Conservation (phyloP, 1,140 invertebrate genomes). For the Drosophila eugracilis region DNA sequence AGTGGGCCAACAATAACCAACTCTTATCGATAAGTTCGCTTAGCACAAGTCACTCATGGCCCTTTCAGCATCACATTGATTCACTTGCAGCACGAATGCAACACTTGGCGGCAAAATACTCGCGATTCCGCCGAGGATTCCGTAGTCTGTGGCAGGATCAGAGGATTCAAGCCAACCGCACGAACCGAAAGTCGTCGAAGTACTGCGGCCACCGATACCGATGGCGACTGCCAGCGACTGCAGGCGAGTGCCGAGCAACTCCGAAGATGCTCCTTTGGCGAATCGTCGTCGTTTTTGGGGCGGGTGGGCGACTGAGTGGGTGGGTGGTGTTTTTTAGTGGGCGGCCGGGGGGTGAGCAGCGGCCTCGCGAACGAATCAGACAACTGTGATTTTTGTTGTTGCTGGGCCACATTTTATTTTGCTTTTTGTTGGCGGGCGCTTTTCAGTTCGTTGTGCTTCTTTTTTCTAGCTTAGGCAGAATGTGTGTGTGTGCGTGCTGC, state of each 20-base stretch:
- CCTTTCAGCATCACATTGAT: slow-evolving; percentile 18
- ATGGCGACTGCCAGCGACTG: slow-evolving; percentile 7
- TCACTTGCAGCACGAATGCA: slow-evolving; percentile 41
- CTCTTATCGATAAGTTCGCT: slow-evolving; percentile 1
- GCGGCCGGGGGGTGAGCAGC: slow-evolving; percentile 48
- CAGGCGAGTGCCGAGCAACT: slow-evolving; percentile 9
- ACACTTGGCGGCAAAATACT: slow-evolving; percentile 54
- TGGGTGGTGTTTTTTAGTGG: slow-evolving; percentile 35
- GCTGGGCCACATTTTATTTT: slow-evolving; percentile 75
- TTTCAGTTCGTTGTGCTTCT: slow-evolving; percentile 55
- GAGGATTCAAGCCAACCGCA: slow-evolving; percentile 53
- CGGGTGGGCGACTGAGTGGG: slow-evolving; percentile 8
- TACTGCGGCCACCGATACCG: slow-evolving; percentile 50
- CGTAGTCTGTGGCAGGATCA: slow-evolving; percentile 5
- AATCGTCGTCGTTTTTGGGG: slow-evolving; percentile 56
- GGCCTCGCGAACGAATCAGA: slow-evolving; percentile 83
- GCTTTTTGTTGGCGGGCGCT: slow-evolving; percentile 68
- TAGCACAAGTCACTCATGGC: slow-evolving; percentile 17
- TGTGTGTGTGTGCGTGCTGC: slow-evolving; percentile 47
- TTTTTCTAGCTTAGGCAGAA: slow-evolving; percentile 66
- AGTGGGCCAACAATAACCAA: background rate
- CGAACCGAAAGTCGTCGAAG: slow-evolving; percentile 68
- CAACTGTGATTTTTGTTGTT: slow-evolving; percentile 84
- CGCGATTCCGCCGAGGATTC: slow-evolving; percentile 19
- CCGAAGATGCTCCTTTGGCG: slow-evolving; percentile 63